Conservation (phyloP, 2,113 vertebrate genomes). For the Passer montanus region DNA sequence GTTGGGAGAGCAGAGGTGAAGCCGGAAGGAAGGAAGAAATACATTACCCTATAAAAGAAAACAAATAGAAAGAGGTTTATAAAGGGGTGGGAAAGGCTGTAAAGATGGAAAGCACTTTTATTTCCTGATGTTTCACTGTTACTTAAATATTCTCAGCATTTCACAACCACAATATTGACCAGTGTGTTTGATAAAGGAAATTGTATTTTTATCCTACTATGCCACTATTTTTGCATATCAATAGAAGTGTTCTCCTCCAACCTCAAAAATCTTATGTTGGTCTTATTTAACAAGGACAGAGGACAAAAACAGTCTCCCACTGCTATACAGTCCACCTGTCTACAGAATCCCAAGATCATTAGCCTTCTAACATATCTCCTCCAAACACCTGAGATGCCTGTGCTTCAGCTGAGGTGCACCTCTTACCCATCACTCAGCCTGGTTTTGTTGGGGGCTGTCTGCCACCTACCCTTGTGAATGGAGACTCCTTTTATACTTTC, state of each 20-base stretch:
- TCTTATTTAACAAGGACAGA: not conserved
- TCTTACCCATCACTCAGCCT: not conserved
- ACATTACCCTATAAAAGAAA: not conserved
- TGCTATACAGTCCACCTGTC: not conserved
- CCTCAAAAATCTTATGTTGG: not conserved
- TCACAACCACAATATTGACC: not conserved
- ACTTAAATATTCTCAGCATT: not conserved
- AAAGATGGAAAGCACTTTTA: constrained; percentile 9
- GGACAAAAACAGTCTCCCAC: not conserved
- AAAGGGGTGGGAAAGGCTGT: not conserved
- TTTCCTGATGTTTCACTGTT: not conserved
- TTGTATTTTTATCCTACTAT: constrained; percentile 4
- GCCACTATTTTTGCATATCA: constrained; percentile 30
- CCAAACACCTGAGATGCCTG: not conserved
- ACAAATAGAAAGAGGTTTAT: not conserved
- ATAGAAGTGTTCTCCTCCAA: constrained; percentile 29
- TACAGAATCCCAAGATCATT: not conserved
- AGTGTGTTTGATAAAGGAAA: constrained; percentile 23
- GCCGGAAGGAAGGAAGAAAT: not conserved
- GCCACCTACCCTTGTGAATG: not conserved
- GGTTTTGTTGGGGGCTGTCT: not conserved
- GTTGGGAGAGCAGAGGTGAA: not conserved
- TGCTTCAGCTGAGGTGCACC: not conserved
- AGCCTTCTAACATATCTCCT: not conserved
- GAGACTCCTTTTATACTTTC: not conserved